Conservation (phyloP, 1,140 invertebrate genomes). For the Pachypeltis micranthus region DNA sequence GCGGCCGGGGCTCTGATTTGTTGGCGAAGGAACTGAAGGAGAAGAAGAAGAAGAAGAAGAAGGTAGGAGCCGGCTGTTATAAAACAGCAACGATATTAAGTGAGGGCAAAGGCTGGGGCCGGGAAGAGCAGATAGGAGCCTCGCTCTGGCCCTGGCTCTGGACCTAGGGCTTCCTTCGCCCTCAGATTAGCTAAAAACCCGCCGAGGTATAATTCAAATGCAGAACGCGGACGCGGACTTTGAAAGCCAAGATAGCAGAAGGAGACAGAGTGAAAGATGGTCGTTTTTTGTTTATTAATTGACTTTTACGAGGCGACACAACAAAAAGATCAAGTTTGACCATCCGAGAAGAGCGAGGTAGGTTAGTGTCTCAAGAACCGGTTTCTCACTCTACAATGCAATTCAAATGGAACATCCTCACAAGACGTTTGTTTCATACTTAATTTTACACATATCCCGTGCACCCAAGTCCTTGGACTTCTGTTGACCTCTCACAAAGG, state of each 20-base stretch:
- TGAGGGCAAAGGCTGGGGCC: no score
- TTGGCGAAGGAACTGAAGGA: no score
- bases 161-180: no score
- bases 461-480: neutral
- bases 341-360: neutral
- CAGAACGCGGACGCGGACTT: neutral
- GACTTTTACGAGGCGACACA: neutral
- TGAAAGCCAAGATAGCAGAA: neutral
- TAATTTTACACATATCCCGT: neutral
- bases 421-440: neutral
- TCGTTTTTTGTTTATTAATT: neutral
- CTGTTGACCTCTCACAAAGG: neutral
- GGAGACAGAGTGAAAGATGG: neutral
- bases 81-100: no score
- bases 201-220: neutral
- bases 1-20: no score
- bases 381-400: neutral
- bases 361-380: neutral
- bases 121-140: no score
- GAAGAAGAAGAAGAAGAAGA: no score
- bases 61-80: no score
- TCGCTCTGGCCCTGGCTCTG: no score
- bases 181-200: neutral
- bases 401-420: neutral
- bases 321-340: neutral